phyloP scores from a whole-genome alignment of 2,797 vertebrate genomes.

The Channallabes apus region DNA sequence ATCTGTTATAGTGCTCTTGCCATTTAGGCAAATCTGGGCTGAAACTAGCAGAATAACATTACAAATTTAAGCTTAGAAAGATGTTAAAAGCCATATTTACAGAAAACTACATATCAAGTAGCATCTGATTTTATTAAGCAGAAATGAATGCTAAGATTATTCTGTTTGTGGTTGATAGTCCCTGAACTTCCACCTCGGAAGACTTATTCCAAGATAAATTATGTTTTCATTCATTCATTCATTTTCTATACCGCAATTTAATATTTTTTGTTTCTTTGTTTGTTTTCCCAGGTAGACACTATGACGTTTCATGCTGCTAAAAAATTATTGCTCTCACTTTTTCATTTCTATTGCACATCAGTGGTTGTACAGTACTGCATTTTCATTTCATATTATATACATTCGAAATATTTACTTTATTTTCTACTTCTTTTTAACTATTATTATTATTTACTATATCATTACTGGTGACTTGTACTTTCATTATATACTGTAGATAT shows the following conservation, averaged over 20 bases:
- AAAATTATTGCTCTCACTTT: too few relatives aligned
- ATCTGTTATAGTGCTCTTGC: not conserved
- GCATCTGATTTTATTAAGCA: not conserved
- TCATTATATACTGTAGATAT: too few relatives aligned
- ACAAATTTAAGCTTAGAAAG: not conserved
- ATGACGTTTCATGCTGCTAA: too few relatives aligned
- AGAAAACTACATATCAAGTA: not conserved
- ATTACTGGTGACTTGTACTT: too few relatives aligned
- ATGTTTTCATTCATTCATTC: too few relatives aligned
- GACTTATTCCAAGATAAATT: not conserved
- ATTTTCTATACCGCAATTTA: too few relatives aligned
- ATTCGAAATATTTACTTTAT: too few relatives aligned
- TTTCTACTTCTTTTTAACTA: too few relatives aligned
- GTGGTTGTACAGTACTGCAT: too few relatives aligned
- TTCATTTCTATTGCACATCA: too few relatives aligned
- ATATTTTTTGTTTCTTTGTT: not conserved
- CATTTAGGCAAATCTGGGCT: not conserved
- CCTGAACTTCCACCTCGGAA: not conserved
- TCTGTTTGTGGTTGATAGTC: not conserved
- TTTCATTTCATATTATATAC: too few relatives aligned
- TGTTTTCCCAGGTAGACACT: not conserved
- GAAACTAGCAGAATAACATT: not conserved
- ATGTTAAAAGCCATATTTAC: not conserved
- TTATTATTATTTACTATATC: too few relatives aligned
- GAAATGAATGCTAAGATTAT: not conserved